A percentile compares a stretch with the other conserved stretches of the same genome.
phyloP scores from a whole-genome alignment of 1,140 invertebrate genomes.

The Drosophila arizonae region DNA sequence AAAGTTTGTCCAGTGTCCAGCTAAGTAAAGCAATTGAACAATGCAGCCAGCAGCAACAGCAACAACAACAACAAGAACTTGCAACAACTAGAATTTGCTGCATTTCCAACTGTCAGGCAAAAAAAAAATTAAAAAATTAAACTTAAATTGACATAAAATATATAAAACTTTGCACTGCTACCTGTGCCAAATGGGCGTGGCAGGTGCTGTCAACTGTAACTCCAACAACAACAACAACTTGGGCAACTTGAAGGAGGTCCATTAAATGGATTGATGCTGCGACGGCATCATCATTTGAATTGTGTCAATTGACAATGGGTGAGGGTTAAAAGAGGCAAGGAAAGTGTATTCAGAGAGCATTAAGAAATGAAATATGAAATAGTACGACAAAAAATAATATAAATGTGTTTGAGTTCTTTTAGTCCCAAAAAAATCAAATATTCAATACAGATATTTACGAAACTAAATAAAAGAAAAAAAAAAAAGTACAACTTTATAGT shows the following conservation, averaged over 20 bases:
- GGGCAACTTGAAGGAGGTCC: constrained; percentile 7
- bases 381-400: no score
- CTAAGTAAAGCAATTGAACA: constrained; percentile 52
- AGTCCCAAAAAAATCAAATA: no score
- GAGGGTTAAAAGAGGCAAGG: not conserved
- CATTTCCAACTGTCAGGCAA: constrained; percentile 33
- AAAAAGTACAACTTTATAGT: no score
- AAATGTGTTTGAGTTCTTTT: no score
- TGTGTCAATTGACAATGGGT: constrained; percentile 37
- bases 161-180: constrained; percentile 31
- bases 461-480: no score
- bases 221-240: constrained; percentile 8
- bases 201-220: constrained; percentile 54
- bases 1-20: constrained; percentile 43
- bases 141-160: constrained; percentile 67
- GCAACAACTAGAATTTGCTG: constrained; percentile 8
- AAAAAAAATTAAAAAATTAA: constrained; percentile 42
- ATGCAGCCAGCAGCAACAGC: constrained; percentile 35
- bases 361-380: no score
- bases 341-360: no score
- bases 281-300: constrained; percentile 22
- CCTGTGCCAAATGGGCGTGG: constrained; percentile 19
- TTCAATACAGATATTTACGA: no score
- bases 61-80: constrained; percentile 27
- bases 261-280: constrained; percentile 62